Base-by-base conservation (phyloP, 2,888 invertebrate genomes). In the Rotaria socialis region DNA sequence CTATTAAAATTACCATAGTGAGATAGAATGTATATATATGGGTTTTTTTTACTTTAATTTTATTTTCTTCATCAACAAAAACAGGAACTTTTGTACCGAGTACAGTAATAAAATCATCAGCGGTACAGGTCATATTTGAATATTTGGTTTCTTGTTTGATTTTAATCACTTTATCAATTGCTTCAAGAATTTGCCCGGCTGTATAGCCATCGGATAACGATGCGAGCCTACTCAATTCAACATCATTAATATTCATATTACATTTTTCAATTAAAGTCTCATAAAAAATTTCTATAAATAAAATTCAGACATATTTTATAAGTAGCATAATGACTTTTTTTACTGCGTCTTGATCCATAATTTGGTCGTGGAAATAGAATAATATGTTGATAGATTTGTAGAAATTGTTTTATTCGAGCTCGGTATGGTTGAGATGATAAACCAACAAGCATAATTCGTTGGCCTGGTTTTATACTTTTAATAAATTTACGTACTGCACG, bases 1-100 rank as follows among this genome's bases (percentile, higher is more conserved):
- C 91, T 91, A 87, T 1, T 88, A 87, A 50, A 56, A 3, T 86
- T 55, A 52, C 35, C 56, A 67, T 6, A n/a, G 24, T 50, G 5
- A 35, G 16, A 35, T 41, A 14, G 6, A 67, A 27, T 0, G 24
- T 16, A 14, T 35, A 67, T 11, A 67, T 67, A 8, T 35, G 19
- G 19, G 0, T 67, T 19, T 67, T 67, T 35, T 19, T 41, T 67
- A 80, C 47, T 80, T 80, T 80, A 24, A 80, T 47, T 80, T 80
- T 80, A 80, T 80, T 80, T 80, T 80, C 80, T n/a, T 80, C 80
- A 80, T 80, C 80, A 14, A 80, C 47, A 47, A 80, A 80, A 22
- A 80, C 24, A 11, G 80, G 80, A 5, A n/a, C 47, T 43, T 80
- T 80, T 47, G 14, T 19, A n/a, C 80, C 47, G n/a, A 80, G 80